A percentile compares a stretch with the other conserved stretches of the same genome.
Evolutionary conservation across 1,140 invertebrate species (phyloP).

Genomic region (Penaeus vannamei): DNA sequence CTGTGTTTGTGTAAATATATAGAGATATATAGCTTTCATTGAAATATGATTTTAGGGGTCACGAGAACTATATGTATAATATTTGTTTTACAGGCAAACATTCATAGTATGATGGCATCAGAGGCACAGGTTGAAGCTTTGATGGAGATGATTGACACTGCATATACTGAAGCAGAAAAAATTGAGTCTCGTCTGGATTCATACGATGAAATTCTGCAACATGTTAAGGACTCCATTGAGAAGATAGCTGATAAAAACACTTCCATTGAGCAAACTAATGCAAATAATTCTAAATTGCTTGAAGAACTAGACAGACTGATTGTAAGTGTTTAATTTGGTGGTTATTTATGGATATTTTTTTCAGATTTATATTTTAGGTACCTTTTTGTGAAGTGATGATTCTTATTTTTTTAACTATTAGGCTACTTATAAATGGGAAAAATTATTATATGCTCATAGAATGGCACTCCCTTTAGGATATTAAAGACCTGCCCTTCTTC

Average conservation of each 20-base stretch:
- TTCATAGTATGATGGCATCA: conserved; percentile 88
- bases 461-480: no score
- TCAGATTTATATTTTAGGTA: not conserved
- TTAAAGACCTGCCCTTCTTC: no score
- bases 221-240: conserved; percentile 87
- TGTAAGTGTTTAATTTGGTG: conserved; percentile 74
- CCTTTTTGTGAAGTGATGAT: not conserved
- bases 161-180: conserved; percentile 83
- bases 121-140: conserved; percentile 86
- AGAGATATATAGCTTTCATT: not conserved
- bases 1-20: not conserved
- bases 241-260: conserved; percentile 93
- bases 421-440: no score
- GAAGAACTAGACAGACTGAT: conserved; percentile 86
- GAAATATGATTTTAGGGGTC: not conserved
- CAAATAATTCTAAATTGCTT: conserved; percentile 85
- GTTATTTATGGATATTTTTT: no score
- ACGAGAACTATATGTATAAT: not conserved
- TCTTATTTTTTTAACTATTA: conserved; percentile 31
- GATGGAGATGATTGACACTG: conserved; percentile 87
- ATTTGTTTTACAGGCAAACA: conserved; percentile 79
- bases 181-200: conserved; percentile 82
- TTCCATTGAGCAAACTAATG: conserved; percentile 85
- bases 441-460: no score
- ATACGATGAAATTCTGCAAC: conserved; percentile 85